Percentiles rank a stretch among this genome's conserved stretches.
Conservation (phyloP, 2,888 invertebrate species). For the Mamestra brassicae region DNA sequence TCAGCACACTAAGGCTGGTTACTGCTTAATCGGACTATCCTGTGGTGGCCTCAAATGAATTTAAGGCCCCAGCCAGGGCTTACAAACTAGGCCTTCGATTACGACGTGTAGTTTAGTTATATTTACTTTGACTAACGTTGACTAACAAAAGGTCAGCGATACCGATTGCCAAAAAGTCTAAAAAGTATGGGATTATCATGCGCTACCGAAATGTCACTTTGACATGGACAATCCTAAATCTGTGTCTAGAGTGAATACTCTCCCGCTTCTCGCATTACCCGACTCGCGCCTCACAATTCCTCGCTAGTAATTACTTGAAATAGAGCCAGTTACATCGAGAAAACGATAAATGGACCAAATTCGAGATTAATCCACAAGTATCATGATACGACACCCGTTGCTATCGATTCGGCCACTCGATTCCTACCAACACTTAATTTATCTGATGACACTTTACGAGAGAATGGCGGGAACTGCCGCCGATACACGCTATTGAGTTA, state of each 20-base stretch:
- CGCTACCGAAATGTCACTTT: not conserved
- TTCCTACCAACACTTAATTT: constrained; percentile 38
- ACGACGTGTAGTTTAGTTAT: too few relatives aligned
- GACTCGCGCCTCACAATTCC: not conserved
- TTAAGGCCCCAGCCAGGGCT: too few relatives aligned
- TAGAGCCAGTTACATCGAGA: constrained; percentile 19
- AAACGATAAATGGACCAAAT: constrained; percentile 33
- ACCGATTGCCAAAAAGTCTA: too few relatives aligned
- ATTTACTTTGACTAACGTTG: too few relatives aligned
- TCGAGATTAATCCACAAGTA: constrained; percentile 47
- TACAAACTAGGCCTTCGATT: too few relatives aligned
- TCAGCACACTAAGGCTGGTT: too few relatives aligned
- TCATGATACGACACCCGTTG: constrained; percentile 19
- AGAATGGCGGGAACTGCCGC: not conserved
- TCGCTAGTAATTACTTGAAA: not conserved
- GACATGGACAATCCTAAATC: too few relatives aligned
- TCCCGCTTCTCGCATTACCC: not conserved
- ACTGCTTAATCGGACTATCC: too few relatives aligned
- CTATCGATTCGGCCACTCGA: constrained; percentile 21
- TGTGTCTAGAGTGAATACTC: not conserved
- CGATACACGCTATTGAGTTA: constrained; percentile 4
- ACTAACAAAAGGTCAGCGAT: too few relatives aligned
- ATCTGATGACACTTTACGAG: constrained; percentile 30
- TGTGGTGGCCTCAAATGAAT: too few relatives aligned
- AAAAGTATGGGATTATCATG: too few relatives aligned